These are phyloP conservation scores for Epistrophe grossulariae DNA, from an alignment of 2,888 invertebrate species.

Conservation along the genomic window DNA sequence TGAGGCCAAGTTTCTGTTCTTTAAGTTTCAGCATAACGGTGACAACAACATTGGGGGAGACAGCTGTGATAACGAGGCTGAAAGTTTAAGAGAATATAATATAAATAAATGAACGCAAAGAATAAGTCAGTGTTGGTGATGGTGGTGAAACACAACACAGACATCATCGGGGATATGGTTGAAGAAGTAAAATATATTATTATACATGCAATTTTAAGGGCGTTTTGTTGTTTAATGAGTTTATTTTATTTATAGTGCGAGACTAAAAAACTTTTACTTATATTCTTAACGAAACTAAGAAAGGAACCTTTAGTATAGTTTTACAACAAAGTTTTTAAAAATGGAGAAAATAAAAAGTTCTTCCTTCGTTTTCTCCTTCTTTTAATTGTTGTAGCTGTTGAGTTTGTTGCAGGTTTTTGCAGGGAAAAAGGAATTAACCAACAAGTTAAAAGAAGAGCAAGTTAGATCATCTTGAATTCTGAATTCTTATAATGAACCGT, in stretches of 20 bases:
- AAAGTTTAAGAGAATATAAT: conserved; percentile 40
- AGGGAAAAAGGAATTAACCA: conserved; percentile 7
- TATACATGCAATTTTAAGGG: conserved; percentile 52
- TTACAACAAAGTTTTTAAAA: conserved; percentile 31
- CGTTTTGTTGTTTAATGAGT: conserved; percentile 61
- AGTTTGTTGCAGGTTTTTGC: not conserved
- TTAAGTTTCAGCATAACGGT: conserved; percentile 87
- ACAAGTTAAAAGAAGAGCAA: conserved; percentile 45
- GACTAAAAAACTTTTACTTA: conserved; percentile 2
- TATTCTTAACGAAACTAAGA: not conserved
- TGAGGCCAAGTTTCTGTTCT: conserved; percentile 86
- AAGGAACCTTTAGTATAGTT: not conserved
- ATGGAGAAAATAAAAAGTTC: conserved; percentile 22
- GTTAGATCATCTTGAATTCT: conserved; percentile 44
- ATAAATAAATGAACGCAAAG: not conserved
- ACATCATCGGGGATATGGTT: conserved; percentile 11
- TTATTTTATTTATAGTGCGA: conserved; percentile 29
- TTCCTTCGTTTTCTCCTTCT: not conserved
- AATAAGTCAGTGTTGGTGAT: too few species aligned
- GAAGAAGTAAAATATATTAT: not conserved
- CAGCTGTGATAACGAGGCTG: conserved; percentile 87
- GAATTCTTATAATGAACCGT: conserved; percentile 45
- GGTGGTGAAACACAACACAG: not conserved
- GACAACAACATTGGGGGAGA: conserved; percentile 90
- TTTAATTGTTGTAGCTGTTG: not conserved